These are phyloP conservation scores for Polymixis flavicincta DNA, from an alignment of 2,888 invertebrate genomes.

Conservation along the genomic window DNA sequence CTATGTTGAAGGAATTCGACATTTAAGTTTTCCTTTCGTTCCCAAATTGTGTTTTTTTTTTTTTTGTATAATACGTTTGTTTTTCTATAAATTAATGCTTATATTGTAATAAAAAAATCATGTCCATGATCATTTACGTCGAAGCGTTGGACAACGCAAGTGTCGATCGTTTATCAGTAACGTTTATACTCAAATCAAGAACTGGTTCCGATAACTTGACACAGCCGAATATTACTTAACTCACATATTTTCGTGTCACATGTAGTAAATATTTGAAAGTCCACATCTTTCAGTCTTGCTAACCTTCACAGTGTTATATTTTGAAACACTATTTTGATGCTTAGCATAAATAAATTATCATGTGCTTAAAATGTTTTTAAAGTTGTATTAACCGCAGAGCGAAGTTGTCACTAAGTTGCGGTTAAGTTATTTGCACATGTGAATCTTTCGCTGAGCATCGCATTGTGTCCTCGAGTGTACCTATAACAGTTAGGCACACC, in stretches of 20 bases:
- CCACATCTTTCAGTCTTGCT: constrained; percentile 75
- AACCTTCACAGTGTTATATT: constrained; percentile 76
- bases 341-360: constrained; percentile 61
- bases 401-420: constrained; percentile 32
- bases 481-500: constrained; percentile 19
- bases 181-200: constrained; percentile 63
- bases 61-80: neutral
- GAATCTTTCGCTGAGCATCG: constrained; percentile 10
- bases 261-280: constrained; percentile 79
- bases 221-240: constrained; percentile 71
- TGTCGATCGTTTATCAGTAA: constrained; percentile 62
- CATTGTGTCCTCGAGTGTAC: constrained; percentile 39
- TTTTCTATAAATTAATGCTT: constrained; percentile 8
- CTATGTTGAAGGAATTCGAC: neutral
- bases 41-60: neutral
- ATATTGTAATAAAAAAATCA: constrained; percentile 11
- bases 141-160: constrained; percentile 48
- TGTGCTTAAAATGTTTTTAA: constrained; percentile 33
- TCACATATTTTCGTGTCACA: constrained; percentile 75
- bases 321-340: constrained; percentile 74
- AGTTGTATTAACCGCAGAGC: constrained; percentile 21
- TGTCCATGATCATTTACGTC: constrained; percentile 1
- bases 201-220: constrained; percentile 73
- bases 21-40: neutral
- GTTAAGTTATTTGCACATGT: constrained; percentile 46